Percentiles rank a stretch among this genome's conserved stretches.
Conservation (phyloP, 2,797 vertebrate genomes). For the Ibycter americanus region DNA sequence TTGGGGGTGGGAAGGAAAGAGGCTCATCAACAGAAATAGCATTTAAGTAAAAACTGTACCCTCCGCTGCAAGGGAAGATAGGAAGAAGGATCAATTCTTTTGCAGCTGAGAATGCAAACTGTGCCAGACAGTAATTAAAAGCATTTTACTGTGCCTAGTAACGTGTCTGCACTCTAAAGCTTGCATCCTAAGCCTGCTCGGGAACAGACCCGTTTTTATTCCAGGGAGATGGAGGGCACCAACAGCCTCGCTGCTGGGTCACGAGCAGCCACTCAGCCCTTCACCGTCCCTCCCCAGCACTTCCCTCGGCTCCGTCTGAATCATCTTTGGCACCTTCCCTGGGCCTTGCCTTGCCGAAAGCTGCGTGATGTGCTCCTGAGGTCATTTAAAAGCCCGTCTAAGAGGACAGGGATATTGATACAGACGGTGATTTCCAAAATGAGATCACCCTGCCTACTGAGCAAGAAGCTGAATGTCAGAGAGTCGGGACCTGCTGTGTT, state of each 20-base stretch:
- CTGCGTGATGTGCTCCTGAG: background rate
- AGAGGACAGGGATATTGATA: fast-evolving
- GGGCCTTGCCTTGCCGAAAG: background rate
- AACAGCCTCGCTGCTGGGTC: background rate
- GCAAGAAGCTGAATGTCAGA: background rate
- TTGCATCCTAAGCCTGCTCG: background rate
- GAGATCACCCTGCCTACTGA: background rate
- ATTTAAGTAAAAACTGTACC: background rate
- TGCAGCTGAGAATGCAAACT: conserved; percentile 14
- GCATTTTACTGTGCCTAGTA: background rate
- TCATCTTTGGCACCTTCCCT: background rate
- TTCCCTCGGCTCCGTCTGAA: background rate
- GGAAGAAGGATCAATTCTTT: background rate
- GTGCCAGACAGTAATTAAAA: conserved; percentile 25
- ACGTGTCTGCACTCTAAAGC: background rate
- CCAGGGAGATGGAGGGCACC: background rate
- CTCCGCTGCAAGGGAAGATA: background rate
- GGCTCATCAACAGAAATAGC: background rate
- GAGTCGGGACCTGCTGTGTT: background rate
- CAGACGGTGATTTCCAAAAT: fast-evolving
- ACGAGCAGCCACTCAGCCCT: background rate
- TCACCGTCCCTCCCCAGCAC: background rate
- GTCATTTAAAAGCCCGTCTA: fast-evolving
- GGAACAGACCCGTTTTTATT: background rate
- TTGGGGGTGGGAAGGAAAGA: background rate